phyloP scores from a whole-genome alignment of 2,113 vertebrate genomes.

The Brienomyrus longianalis region DNA sequence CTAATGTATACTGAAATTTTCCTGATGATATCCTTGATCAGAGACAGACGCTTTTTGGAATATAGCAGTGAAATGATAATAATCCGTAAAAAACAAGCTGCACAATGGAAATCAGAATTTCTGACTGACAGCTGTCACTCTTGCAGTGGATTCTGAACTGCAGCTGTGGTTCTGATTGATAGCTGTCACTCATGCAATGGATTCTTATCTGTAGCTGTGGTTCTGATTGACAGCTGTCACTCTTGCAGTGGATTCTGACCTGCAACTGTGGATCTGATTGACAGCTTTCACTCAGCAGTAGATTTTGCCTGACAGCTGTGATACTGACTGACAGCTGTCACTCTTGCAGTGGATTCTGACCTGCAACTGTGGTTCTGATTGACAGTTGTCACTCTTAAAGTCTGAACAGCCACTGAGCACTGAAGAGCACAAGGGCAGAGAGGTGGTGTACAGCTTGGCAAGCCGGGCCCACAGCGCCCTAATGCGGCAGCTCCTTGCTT shows the following conservation, averaged over 20 bases:
- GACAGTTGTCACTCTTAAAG: background rate
- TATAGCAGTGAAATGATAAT: background rate
- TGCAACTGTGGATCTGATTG: background rate
- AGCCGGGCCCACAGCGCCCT: background rate
- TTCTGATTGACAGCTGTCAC: background rate
- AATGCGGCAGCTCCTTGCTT: background rate
- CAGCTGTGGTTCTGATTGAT: background rate
- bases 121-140: background rate
- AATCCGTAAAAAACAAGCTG: background rate
- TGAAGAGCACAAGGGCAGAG: background rate
- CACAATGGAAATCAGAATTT: background rate
- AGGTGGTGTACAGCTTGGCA: background rate
- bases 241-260: background rate
- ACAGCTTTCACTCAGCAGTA: background rate
- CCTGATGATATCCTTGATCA: background rate
- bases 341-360: background rate
- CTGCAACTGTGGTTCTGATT: background rate
- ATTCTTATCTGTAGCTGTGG: background rate
- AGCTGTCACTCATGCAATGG: background rate
- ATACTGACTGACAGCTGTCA: background rate
- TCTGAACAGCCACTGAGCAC: background rate
- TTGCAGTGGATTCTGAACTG: background rate
- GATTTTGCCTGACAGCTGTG: background rate
- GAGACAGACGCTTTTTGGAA: background rate
- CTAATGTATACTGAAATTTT: background rate